Conservation (phyloP, 2,113 vertebrate species). For the Caranx melampygus region DNA sequence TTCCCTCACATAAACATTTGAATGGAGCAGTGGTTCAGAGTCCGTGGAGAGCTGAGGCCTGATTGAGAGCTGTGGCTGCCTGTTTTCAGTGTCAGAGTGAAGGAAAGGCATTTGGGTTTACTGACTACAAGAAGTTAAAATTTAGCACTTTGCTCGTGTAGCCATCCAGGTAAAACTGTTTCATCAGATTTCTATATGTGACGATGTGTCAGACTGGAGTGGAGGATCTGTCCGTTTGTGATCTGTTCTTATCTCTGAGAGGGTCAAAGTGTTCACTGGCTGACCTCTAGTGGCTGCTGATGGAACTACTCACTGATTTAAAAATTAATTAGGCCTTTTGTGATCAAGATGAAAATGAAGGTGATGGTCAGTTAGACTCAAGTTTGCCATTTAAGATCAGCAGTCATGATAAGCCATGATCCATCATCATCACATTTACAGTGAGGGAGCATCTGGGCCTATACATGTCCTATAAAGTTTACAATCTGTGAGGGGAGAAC, state of each 20-base stretch:
- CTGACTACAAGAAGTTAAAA: background rate
- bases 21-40: conserved; percentile 24
- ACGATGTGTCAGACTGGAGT: background rate
- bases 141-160: background rate
- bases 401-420: background rate
- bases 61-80: background rate
- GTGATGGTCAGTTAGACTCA: conserved; percentile 37
- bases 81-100: conserved; percentile 23
- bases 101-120: background rate
- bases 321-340: conserved; percentile 52
- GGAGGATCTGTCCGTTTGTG: background rate
- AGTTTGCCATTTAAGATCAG: conserved; percentile 34
- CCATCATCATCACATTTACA: background rate
- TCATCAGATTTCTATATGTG: background rate
- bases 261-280: conserved; percentile 39
- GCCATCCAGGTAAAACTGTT: background rate
- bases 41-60: conserved; percentile 8
- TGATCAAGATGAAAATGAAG: conserved; percentile 51
- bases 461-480: background rate
- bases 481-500: background rate
- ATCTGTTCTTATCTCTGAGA: conserved; percentile 28
- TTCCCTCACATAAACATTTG: conserved; percentile 54
- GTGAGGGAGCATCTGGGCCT: background rate
- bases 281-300: conserved; percentile 82
- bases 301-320: conserved; percentile 37